Percentiles rank a stretch among this genome's conserved stretches.
These are phyloP conservation scores for Epinotia nisella DNA, from an alignment of 2,888 invertebrate genomes.

Conservation along the genomic window DNA sequence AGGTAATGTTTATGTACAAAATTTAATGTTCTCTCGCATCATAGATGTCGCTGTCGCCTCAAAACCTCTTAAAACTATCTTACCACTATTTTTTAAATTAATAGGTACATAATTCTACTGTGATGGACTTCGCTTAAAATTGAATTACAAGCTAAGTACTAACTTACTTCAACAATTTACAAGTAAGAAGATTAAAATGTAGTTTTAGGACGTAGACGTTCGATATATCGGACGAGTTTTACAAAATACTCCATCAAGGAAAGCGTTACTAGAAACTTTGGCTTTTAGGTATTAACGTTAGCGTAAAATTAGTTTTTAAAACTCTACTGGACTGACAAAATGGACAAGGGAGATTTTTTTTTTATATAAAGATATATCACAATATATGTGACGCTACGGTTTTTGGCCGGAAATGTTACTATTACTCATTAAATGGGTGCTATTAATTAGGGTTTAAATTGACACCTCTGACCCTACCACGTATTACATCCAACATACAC, in stretches of 20 bases:
- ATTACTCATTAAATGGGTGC: conserved; percentile 32
- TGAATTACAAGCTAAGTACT: conserved; percentile 58
- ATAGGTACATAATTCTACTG: conserved; percentile 58
- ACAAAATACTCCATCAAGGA: conserved; percentile 46
- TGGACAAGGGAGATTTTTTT: conserved; percentile 56
- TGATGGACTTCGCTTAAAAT: conserved; percentile 66
- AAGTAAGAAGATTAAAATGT: conserved; percentile 44
- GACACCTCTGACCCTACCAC: neutral
- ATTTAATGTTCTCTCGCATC: conserved; percentile 41
- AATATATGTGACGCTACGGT: conserved; percentile 61
- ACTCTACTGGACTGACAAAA: conserved; percentile 54
- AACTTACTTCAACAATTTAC: conserved; percentile 52
- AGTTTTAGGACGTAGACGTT: conserved; percentile 56
- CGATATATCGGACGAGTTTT: conserved; percentile 56
- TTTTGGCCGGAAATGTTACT: conserved; percentile 33
- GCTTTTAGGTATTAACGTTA: conserved; percentile 56
- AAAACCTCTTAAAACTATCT: conserved; percentile 51
- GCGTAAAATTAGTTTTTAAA: conserved; percentile 55
- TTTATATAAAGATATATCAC: conserved; percentile 49
- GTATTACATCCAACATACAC: neutral
- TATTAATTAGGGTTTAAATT: conserved; percentile 12
- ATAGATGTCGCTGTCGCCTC: conserved; percentile 33
- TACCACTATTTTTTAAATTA: conserved; percentile 57
- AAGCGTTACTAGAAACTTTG: conserved; percentile 64
- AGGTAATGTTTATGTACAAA: conserved; percentile 38